Evolutionary conservation across 1,140 invertebrate species (phyloP).

Genomic region (Phenacoccus solenopsis): DNA sequence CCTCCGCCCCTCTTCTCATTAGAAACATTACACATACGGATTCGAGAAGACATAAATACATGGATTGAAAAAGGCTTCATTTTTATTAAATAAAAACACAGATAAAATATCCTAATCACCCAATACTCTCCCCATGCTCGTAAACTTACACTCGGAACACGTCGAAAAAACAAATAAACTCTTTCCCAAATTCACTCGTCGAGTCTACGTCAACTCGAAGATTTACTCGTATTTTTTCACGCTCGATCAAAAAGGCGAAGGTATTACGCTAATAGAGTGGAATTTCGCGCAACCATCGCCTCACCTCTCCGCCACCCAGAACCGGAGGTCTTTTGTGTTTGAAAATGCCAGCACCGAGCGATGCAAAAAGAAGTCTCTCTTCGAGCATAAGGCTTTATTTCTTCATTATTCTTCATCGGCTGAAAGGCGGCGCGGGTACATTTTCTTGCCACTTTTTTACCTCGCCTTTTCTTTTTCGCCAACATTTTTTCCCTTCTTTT

Average conservation of each 20-base stretch:
- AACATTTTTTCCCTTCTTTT: slow-evolving; percentile 7
- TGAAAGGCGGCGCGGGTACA: neutral
- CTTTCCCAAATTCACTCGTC: too few relatives aligned
- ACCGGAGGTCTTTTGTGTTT: neutral
- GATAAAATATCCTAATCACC: too few relatives aligned
- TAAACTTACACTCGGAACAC: too few relatives aligned
- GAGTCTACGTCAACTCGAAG: too few relatives aligned
- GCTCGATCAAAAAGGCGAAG: neutral
- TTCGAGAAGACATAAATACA: too few relatives aligned
- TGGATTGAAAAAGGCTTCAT: too few relatives aligned
- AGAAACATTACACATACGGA: too few relatives aligned
- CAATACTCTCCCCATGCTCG: too few relatives aligned
- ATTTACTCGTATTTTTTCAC: neutral
- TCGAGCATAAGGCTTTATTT: slow-evolving; percentile 5
- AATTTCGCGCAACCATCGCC: neutral
- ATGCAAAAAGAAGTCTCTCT: neutral
- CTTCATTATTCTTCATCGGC: slow-evolving; percentile 4
- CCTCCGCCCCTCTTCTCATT: too few relatives aligned
- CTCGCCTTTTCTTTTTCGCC: neutral
- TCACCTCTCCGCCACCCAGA: neutral
- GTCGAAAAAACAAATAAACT: too few relatives aligned
- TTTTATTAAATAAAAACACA: too few relatives aligned
- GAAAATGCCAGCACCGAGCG: neutral
- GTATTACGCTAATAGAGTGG: neutral
- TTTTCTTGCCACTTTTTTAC: slow-evolving; percentile 9